Base-by-base conservation (phyloP, 1,140 invertebrate genomes). In the Forficula auricularia region DNA sequence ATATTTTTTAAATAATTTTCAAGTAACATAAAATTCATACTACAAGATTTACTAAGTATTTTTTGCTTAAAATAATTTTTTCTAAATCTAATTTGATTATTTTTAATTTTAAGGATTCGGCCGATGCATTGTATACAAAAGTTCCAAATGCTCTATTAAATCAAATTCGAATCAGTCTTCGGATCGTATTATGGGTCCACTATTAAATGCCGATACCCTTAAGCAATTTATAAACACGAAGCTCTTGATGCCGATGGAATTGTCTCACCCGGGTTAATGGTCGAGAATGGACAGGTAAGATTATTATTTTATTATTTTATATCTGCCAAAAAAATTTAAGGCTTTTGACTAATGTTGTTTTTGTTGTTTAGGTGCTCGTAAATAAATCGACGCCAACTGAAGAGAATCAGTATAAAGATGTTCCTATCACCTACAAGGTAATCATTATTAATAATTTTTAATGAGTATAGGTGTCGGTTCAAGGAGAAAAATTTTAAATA, bases 211-310 rank as follows among this genome's bases (percentile, higher is more conserved):
- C 0, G 65, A 59, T 3, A 89, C 84, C 1, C 81, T 80, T 50
- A 84, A 63, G 70, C 85, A 2, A 75, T 87, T 22, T 85, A 77
- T 65, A 79, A 75, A 52, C 90, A 98, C 53, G 72, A 80, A 38
- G 65, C 77, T 32, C 64, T 99, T 8, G 95, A 98, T 56, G 60
- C 65, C 0, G 95, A 98, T 65, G 96, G 96, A 2, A 94, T 98
- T 50, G 86, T 79, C 14, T 71, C 80, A 9, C 82, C 89, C 6
- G 94, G 91, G 4, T 80, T 85, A 62, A 71, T 72, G 61, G 75
- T 87, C 0, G 71, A 79, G 49, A 82, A 84, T 54, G 73, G 73
- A 57, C 83, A 87, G 59, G 63, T n/a, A n/a, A n/a, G n/a, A n/a
- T n/a, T n/a, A n/a, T n/a, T n/a, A n/a, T n/a, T n/a, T n/a, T n/a